Conservation (phyloP, 2,113 vertebrate species). For the Chlorodrepanis virens region DNA sequence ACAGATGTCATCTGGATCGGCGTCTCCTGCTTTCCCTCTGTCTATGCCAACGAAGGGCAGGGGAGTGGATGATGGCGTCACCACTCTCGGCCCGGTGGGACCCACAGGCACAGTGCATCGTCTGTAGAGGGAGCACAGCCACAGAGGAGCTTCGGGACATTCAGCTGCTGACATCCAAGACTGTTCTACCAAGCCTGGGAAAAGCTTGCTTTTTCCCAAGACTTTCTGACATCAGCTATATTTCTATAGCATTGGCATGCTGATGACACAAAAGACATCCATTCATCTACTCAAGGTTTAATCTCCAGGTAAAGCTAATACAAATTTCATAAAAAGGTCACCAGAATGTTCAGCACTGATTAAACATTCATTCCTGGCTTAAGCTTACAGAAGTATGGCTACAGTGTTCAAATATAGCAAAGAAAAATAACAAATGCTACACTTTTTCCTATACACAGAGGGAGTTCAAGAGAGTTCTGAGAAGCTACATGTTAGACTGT, state of each 20-base stretch:
- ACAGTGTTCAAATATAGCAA: background rate
- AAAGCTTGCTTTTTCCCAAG: background rate
- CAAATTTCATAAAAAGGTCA: background rate
- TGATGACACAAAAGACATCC: background rate
- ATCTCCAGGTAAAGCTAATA: background rate
- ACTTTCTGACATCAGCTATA: background rate
- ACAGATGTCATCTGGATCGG: background rate
- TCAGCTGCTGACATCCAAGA: background rate
- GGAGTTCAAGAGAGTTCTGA: background rate
- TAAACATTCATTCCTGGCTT: background rate
- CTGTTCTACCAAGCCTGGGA: background rate
- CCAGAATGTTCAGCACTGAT: background rate
- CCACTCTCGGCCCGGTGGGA: background rate
- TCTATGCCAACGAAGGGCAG: rapidly evolving
- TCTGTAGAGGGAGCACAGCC: background rate
- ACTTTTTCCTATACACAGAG: background rate
- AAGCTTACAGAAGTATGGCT: background rate
- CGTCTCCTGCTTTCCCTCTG: background rate
- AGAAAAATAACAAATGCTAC: background rate
- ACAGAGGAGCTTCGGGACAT: background rate
- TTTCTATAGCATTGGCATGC: background rate
- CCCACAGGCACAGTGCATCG: background rate
- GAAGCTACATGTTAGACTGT: background rate
- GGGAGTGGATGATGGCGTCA: rapidly evolving
- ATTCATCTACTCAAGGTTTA: background rate